A percentile compares a stretch with the other conserved stretches of the same genome.
These are phyloP conservation scores for Procambarus clarkii DNA, from an alignment of 1,140 invertebrate species.

Conservation along the genomic window DNA sequence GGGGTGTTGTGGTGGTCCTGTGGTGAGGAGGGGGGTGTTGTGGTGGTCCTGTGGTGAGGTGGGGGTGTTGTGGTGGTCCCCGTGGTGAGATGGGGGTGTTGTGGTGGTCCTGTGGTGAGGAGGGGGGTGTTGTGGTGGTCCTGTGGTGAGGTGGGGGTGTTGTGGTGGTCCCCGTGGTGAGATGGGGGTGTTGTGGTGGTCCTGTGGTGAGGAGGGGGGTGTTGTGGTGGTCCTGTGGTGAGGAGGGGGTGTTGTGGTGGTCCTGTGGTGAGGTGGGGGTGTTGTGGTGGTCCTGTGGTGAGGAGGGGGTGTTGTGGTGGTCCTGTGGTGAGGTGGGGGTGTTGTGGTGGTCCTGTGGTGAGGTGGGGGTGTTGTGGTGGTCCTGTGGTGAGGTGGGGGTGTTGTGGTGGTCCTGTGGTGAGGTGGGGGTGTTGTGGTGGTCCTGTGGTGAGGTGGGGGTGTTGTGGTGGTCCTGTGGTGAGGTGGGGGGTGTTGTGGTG, in stretches of 20 bases:
- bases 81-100: neutral
- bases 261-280: neutral
- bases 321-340: neutral
- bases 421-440: neutral
- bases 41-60: neutral
- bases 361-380: constrained; percentile 1
- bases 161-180: neutral
- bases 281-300: neutral
- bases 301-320: neutral
- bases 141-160: neutral
- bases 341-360: neutral
- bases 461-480: neutral
- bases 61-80: neutral
- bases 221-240: neutral
- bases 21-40: neutral
- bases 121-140: neutral
- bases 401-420: constrained; percentile 7
- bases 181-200: neutral
- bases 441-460: neutral
- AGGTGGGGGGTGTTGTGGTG: neutral
- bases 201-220: neutral
- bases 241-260: neutral
- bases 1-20: neutral
- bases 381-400: neutral
- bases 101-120: neutral